These are phyloP conservation scores for Lontra canadensis DNA, from an alignment of 2,113 vertebrate genomes.

Conservation along the genomic window DNA sequence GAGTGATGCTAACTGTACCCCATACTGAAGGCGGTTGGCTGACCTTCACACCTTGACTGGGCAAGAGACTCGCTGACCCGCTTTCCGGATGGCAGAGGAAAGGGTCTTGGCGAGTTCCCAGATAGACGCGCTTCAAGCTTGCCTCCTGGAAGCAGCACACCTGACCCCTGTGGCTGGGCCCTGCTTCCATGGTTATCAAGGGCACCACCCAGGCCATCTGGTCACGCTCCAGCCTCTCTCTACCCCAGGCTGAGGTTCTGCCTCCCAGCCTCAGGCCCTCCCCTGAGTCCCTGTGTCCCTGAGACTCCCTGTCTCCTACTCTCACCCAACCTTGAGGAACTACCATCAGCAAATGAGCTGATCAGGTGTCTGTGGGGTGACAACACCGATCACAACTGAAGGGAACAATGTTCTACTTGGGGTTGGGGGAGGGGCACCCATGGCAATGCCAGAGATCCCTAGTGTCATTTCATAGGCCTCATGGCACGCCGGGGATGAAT, in stretches of 20 bases:
- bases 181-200: background rate
- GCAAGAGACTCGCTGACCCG: no score
- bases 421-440: rapidly evolving
- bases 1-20: rapidly evolving
- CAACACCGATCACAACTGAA: no score
- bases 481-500: rapidly evolving
- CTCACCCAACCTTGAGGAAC: background rate
- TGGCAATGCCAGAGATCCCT: background rate
- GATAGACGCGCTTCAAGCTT: background rate
- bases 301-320: background rate
- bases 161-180: background rate
- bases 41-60: background rate
- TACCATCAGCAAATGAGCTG: background rate
- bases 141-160: background rate
- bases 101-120: background rate
- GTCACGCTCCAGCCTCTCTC: background rate
- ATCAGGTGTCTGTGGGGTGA: background rate
- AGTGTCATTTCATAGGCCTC: rapidly evolving
- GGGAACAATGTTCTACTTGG: background rate
- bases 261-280: background rate
- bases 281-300: background rate
- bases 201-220: background rate
- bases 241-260: background rate
- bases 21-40: background rate
- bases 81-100: rapidly evolving